Base-by-base conservation (phyloP, 1,140 invertebrate genomes). In the Achatina immaculata region DNA sequence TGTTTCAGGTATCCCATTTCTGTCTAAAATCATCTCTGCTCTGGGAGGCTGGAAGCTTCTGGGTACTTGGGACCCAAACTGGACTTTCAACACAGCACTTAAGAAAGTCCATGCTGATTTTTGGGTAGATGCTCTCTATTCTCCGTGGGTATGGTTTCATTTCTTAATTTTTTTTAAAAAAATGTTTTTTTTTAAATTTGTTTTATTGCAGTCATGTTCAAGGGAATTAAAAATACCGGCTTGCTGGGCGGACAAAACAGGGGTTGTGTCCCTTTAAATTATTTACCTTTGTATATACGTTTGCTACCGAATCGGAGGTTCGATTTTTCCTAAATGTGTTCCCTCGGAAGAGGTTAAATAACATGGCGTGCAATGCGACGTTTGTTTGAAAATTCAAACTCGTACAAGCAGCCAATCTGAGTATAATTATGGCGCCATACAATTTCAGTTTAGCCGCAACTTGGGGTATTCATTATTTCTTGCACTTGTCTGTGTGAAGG, bases 11-110 rank as follows among this genome's bases (percentile, higher is more conserved):
- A 79, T 81, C 14, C 84, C 86, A 28, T 84, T 90, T n/a, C 77
- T 90, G 2, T 82, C 84, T 3, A 85, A 87, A 51, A 78, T 89
- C 2, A 16, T 90, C 0, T 71, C 80, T 21, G 82, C 81, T 2
- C 76, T 88, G 16, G 87, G 88, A n/a, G 89, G 88, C 2, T 90
- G 88, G 87, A 85, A 88, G 73, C 83, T 89, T 3, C 45, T 87
- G 2, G 81, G 83, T 9, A 88, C 82, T 0, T 86, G 81, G 71
- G 77, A 83, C 28, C 14, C 48, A 4, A 81, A 72, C 9, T 90
- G 84, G 74, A 80, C 88, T 73, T 83, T 90, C 36, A 83, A 87
- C 58, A 72, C 58, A 0, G 82, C 80, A 21, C 69, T 90, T 31
- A 83, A 85, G 81, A 86, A 84, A 38, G 85, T 88, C 0, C 86